These are phyloP conservation scores for Agriopis marginaria DNA, from an alignment of 2,888 invertebrate genomes.

Conservation along the genomic window DNA sequence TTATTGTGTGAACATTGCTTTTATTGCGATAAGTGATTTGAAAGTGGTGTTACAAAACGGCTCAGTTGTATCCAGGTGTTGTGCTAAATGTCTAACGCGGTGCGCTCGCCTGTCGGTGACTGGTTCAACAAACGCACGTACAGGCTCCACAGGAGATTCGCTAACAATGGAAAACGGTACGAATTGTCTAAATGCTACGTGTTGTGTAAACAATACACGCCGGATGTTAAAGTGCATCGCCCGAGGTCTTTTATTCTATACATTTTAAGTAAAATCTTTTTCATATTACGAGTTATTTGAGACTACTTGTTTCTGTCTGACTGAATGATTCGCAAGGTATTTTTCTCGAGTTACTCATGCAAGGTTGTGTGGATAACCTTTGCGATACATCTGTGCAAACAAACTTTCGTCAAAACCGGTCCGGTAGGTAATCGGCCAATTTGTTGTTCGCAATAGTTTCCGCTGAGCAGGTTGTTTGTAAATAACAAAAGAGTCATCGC, in stretches of 20 bases:
- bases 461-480: conserved; percentile 34
- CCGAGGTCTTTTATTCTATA: conserved; percentile 41
- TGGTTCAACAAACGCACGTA: conserved; percentile 78
- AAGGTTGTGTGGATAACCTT: conserved; percentile 41
- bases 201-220: conserved; percentile 48
- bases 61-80: conserved; percentile 56
- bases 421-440: conserved; percentile 36
- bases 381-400: conserved; percentile 41
- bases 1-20: conserved; percentile 63
- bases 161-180: conserved; percentile 80
- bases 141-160: conserved; percentile 73
- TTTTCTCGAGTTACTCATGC: conserved; percentile 31
- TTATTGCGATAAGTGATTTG: conserved; percentile 64
- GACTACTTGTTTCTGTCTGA: conserved; percentile 7
- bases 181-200: conserved; percentile 54
- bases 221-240: conserved; percentile 49
- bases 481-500: conserved; percentile 31
- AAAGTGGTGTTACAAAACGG: conserved; percentile 68
- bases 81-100: conserved; percentile 72
- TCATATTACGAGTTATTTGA: background rate
- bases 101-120: conserved; percentile 73
- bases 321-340: conserved; percentile 22
- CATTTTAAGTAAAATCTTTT: conserved; percentile 37
- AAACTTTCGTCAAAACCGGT: conserved; percentile 43
- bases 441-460: conserved; percentile 29